Conservation (phyloP, 2,888 invertebrate genomes). For the Archips xylosteana region DNA sequence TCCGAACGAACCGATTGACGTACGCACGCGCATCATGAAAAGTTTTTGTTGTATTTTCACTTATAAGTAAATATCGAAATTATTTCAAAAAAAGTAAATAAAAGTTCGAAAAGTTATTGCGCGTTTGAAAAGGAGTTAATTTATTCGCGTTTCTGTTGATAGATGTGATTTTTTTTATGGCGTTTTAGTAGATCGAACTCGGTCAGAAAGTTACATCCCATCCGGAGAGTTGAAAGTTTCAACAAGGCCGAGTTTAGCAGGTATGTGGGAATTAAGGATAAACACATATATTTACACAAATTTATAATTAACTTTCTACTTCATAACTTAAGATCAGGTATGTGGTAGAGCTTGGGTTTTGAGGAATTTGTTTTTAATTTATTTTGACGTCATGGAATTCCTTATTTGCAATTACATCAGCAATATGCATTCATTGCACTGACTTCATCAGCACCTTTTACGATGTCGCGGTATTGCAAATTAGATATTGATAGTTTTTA, state of each 20-base stretch:
- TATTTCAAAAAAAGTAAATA: slow-evolving; percentile 50
- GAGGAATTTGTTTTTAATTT: neutral
- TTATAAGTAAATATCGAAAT: slow-evolving; percentile 48
- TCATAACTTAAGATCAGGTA: neutral
- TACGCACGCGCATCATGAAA: slow-evolving; percentile 40
- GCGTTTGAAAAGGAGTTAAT: neutral
- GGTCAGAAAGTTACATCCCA: slow-evolving; percentile 42
- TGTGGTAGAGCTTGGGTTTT: neutral
- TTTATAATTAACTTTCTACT: slow-evolving; percentile 18
- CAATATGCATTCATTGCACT: neutral
- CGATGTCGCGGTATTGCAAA: no score
- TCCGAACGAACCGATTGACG: slow-evolving; percentile 54
- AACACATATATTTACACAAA: slow-evolving; percentile 8
- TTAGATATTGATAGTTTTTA: no score
- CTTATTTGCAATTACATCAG: slow-evolving; percentile 11
- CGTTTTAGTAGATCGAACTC: slow-evolving; percentile 25
- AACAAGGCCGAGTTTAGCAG: slow-evolving; percentile 66
- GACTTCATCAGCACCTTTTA: no score
- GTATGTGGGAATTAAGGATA: slow-evolving; percentile 55
- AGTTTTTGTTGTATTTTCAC: slow-evolving; percentile 24
- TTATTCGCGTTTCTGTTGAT: neutral
- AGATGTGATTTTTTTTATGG: slow-evolving; percentile 2
- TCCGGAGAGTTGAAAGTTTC: slow-evolving; percentile 61
- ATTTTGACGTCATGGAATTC: slow-evolving; percentile 17
- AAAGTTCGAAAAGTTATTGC: neutral